Conservation (phyloP, 2,888 invertebrate species). For the Andrena dorsata region DNA sequence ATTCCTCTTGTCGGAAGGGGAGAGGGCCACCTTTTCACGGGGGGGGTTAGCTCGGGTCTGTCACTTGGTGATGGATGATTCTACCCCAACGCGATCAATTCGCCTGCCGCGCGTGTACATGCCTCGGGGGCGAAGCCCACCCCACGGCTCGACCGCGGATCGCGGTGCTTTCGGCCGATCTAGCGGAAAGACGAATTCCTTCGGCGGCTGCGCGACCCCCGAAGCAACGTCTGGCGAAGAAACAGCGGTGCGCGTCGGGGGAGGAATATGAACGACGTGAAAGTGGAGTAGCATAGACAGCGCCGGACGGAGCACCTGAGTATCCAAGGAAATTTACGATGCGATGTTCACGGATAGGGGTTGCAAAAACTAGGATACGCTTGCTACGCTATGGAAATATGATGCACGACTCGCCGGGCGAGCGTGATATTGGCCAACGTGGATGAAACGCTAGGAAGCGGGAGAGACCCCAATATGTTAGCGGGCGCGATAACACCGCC, state of each 20-base stretch:
- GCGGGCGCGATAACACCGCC: constrained; percentile 42
- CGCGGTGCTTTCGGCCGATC: constrained; percentile 64
- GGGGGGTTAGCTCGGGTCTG: constrained; percentile 80
- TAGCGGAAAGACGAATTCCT: constrained; percentile 70
- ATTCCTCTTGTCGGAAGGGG: constrained; percentile 70
- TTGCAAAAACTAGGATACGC: constrained; percentile 1
- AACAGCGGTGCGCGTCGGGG: not conserved
- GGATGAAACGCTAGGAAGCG: constrained; percentile 1
- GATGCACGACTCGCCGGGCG: not conserved
- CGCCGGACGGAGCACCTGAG: not conserved
- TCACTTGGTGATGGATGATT: constrained; percentile 84
- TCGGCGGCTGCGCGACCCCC: constrained; percentile 20
- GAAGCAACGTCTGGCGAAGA: not conserved
- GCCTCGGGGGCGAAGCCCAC: constrained; percentile 73
- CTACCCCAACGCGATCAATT: constrained; percentile 82
- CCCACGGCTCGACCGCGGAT: constrained; percentile 57
- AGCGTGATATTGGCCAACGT: not conserved
- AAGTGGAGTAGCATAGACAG: no score
- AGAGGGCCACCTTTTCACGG: constrained; percentile 77
- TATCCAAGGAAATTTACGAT: no score
- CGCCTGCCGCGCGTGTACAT: constrained; percentile 78
- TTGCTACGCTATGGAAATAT: constrained; percentile 5
- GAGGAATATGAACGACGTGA: not conserved
- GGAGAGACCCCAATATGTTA: constrained; percentile 24
- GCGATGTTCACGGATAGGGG: not conserved